phyloP scores from a whole-genome alignment of 2,797 vertebrate genomes.

The Valencia hispanica region DNA sequence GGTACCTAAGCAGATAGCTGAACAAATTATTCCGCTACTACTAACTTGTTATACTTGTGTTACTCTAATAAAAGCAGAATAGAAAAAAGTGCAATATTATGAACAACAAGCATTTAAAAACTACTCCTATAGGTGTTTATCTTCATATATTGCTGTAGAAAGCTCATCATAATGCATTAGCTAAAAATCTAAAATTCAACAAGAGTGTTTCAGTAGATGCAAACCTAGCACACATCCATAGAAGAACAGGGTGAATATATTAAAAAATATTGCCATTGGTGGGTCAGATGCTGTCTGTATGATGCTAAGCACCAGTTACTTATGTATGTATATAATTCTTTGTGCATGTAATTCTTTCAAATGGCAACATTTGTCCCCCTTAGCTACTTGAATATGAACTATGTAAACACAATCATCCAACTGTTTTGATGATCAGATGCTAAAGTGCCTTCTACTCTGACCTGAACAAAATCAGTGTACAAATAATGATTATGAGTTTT shows the following conservation, averaged over 20 bases:
- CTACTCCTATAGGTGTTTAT: neutral
- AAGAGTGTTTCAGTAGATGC: neutral
- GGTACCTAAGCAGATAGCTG: too few species aligned
- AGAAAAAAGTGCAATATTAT: neutral
- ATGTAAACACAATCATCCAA: neutral
- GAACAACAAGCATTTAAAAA: neutral
- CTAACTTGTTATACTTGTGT: neutral
- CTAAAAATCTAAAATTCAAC: neutral
- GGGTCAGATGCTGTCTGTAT: neutral
- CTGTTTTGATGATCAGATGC: neutral
- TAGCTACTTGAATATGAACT: neutral
- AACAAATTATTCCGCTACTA: neutral
- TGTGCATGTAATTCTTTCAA: neutral
- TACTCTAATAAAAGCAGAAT: neutral
- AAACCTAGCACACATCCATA: neutral
- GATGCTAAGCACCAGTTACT: neutral
- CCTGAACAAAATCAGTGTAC: neutral
- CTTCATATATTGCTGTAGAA: neutral
- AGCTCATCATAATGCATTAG: neutral
- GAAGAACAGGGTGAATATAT: neutral
- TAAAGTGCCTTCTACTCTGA: neutral
- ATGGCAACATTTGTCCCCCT: neutral
- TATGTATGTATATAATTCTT: too few species aligned
- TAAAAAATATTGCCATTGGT: neutral
- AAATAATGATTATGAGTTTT: neutral